phyloP scores from a whole-genome alignment of 2,113 vertebrate species.

The Aramus guarauna region DNA sequence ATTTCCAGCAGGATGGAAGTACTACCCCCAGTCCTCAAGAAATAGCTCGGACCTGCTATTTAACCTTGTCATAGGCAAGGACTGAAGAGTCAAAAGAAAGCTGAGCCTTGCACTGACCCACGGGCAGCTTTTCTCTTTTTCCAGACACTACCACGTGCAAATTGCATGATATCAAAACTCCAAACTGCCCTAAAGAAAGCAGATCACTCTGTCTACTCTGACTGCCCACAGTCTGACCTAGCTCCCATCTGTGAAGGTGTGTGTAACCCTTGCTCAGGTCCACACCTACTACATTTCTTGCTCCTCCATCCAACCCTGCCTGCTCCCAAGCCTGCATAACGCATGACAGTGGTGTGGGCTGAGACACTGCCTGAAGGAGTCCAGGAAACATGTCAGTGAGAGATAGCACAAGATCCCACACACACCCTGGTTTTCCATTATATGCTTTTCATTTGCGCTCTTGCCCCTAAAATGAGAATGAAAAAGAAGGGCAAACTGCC shows the following conservation, averaged over 20 bases:
- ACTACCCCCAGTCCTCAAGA: neutral
- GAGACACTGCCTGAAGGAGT: neutral
- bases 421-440: neutral
- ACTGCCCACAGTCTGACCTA: neutral
- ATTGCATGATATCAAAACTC: neutral
- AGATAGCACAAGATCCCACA: neutral
- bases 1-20: neutral
- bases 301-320: neutral
- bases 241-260: neutral
- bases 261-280: neutral
- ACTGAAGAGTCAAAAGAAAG: neutral
- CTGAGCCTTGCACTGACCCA: neutral
- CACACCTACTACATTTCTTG: neutral
- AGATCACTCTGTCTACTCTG: neutral
- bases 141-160: neutral
- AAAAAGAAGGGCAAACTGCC: neutral
- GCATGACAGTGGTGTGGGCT: neutral
- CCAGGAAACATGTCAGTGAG: neutral
- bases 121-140: neutral
- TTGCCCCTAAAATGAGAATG: neutral
- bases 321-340: neutral
- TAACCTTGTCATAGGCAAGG: neutral
- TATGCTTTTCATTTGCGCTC: fast-evolving
- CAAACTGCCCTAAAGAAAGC: neutral
- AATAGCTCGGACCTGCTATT: neutral